Evolutionary conservation across 2,797 vertebrate genomes (phyloP), one percentile per base, ranked within the genome.

Genomic region (Glyptemys insculpta): DNA sequence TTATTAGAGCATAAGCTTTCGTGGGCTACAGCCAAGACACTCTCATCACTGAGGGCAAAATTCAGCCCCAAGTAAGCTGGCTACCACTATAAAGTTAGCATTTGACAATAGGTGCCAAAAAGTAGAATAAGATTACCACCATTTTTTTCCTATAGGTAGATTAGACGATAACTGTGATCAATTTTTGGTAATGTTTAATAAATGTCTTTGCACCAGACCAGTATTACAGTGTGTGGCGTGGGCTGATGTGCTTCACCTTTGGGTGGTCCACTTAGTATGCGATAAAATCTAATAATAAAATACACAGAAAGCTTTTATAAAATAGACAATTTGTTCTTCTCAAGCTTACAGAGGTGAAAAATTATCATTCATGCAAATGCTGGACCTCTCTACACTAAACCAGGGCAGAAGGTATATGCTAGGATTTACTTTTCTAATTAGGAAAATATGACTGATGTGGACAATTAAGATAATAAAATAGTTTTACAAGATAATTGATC

Each of bases 351-450:
- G 89, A 72, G 82, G 59, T 92, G 87, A 83, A 88, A 92, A 93
- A 72, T n/a, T 54, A 57, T 89, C 92, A 95, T 89, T 96, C 25
- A 85, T 97, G 59, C 12, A 85, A 84, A 96, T 97, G 88, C 62
- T 94, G 68, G 92, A 74, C 49, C 87, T 96, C 31, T 92, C 53
- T 92, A 16, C 53, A 5, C 52, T 89, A 49, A 89, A 50, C 93
- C 85, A 91, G 95, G 83, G 86, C 87, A 92, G 92, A 87, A 79
- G 90, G 84, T 92, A 65, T 78, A 31, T 41, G 81, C 62, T 94
- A 79, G 16, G 97, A 82, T 98, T 98, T 98, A 95, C 93, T 96
- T 96, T 96, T 96, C 89, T 97, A 93, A 97, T 98, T 96, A 97
- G 95, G 95, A 96, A 96, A 97, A 91, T 2, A 16, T 96, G 92